Base-by-base conservation (phyloP, 1,140 invertebrate genomes). In the Leguminivora glycinivorella region DNA sequence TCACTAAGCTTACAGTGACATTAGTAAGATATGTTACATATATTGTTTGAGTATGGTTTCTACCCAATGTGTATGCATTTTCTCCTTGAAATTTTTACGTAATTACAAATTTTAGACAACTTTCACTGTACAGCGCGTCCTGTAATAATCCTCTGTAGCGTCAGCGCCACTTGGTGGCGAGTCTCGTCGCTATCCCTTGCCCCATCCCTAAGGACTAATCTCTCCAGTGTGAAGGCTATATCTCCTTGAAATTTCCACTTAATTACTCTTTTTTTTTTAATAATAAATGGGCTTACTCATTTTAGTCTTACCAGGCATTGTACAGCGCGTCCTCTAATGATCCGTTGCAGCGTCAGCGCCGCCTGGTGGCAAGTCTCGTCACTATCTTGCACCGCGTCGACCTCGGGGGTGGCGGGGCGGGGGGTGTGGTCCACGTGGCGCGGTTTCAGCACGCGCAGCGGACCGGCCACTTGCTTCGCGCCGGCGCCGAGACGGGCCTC, bases 111-210 rank as follows among this genome's bases (percentile, higher is more conserved):
- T 5, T 5, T 29, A 29, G 5, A 29, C 26, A 29, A 29, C 93
- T 95, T 86, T 75, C 92, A 94, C 83, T 96, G 95, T 19, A 95
- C 92, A 47, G 95, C 95, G 56, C 95, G 84, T 26, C 95, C 95
- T 74, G 93, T 88, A n/a, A 96, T 89, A 2, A 95, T 83, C 77
- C 93, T 94, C 80, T 96, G 95, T 68, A 96, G 80, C 75, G 93
- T 89, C 9, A 94, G 88, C 14, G 93, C 89, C 2, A 93, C 92
- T 70, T 95, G 92, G 77, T 95, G 93, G 52, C 82, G 80, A 0
- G 89, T 82, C 75, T 95, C 94, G 58, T 94, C 92, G 1, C 85
- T 80, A 26, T 93, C 89, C 7, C 31, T 34, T 34, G 7, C 31
- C 9, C 31, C 7, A 34, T n/a, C n/a, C n/a, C n/a, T n/a, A n/a